Conservation (phyloP, 2,797 vertebrate species). For the Enteromius anoplus region DNA sequence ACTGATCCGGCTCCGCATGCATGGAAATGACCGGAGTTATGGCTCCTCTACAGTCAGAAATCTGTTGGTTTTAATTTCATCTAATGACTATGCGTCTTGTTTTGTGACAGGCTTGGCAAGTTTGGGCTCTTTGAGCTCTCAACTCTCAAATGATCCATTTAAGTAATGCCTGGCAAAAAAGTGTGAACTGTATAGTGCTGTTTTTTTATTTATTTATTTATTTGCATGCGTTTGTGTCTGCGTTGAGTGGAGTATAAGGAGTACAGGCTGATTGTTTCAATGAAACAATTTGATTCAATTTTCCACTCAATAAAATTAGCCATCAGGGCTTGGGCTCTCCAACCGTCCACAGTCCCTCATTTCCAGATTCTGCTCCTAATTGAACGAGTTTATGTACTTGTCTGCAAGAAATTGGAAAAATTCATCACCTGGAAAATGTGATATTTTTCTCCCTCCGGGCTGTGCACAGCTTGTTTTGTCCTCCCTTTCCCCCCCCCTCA, state of each 20-base stretch:
- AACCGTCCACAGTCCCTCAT: constrained; percentile 85
- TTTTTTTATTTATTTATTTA: constrained; percentile 14
- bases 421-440: constrained; percentile 97
- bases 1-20: constrained; percentile 42
- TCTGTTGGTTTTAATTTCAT: constrained; percentile 39
- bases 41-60: constrained; percentile 41
- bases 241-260: constrained; percentile 42
- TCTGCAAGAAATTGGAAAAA: constrained; percentile 93
- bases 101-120: constrained; percentile 28
- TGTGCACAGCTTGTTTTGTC: constrained; percentile 81
- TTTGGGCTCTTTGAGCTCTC: constrained; percentile 38
- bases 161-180: constrained; percentile 23
- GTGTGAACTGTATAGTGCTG: constrained; percentile 13
- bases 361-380: constrained; percentile 82
- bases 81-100: constrained; percentile 12
- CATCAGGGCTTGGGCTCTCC: constrained; percentile 80
- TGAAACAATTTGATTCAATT: constrained; percentile 99
- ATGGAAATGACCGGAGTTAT: constrained; percentile 19
- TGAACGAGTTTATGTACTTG: constrained; percentile 93
- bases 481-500: constrained; percentile 29
- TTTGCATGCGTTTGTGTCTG: not conserved
- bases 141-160: constrained; percentile 34
- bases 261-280: constrained; percentile 84
- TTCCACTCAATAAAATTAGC: constrained; percentile 99
- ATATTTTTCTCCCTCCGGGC: constrained; percentile 86